Evolutionary conservation across 2,113 vertebrate species (phyloP), one percentile per base, ranked within the genome.

Genomic region (Micronycteris hirsuta): DNA sequence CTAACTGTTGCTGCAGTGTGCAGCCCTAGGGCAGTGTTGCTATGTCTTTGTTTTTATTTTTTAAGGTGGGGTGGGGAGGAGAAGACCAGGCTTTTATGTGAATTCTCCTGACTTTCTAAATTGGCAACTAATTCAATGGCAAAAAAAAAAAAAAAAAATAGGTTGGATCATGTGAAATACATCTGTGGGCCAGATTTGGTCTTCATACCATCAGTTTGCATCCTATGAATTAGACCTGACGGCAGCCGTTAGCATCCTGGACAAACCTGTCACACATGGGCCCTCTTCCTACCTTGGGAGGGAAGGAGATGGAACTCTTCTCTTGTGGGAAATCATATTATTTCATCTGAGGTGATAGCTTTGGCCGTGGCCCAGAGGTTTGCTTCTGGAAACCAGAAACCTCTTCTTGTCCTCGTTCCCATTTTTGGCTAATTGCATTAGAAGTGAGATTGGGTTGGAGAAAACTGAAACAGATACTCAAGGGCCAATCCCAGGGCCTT

Each of bases 361-460:
- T 92, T 95, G 88, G 28, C 86, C 88, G n/a, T 77, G 67, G 16
- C 24, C 68, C 90, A 95, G 38, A 63, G 6, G 22, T 56, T 82
- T 41, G 45, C 58, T 95, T 96, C 74, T 96, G 93, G 36, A 88
- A 90, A 71, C 54, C 77, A 96, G 88, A 93, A 86, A 89, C 78
- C 52, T 90, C 68, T 87, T 89, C 43, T 52, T 70, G 24, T 3
- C 31, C 26, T 92, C 61, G 7, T 85, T 95, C 71, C 47, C 87
- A 43, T 56, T 90, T 94, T 68, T 85, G 65, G 14, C 76, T 96
- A 77, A 92, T 82, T 61, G 77, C 11, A 2, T 77, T 82, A 82
- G 81, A 93, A 87, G 95, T 95, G 67, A 81, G 84, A 84, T 36
- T 67, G 52, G 58, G 78, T 71, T 84, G 73, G 6, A 96, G 26